A percentile compares a stretch with the other conserved stretches of the same genome.
These are phyloP conservation scores for Druceiella hillmani DNA, from an alignment of 2,888 invertebrate species.

Conservation along the genomic window DNA sequence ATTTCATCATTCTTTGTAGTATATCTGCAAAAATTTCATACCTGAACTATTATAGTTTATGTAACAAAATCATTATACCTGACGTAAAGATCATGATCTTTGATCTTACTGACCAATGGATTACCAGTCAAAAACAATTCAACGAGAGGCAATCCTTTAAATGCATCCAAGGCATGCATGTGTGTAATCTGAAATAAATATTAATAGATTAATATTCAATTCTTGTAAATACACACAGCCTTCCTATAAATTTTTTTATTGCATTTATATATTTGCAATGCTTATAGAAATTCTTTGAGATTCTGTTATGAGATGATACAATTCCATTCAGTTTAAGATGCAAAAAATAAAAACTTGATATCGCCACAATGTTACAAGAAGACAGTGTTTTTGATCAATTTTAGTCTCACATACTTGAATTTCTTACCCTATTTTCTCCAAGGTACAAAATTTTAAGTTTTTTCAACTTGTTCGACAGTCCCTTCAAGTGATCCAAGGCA, in stretches of 20 bases:
- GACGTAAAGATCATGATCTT: slow-evolving; percentile 69
- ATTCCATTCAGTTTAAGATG: neutral
- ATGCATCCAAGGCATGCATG: slow-evolving; percentile 55
- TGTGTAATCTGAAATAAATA: slow-evolving; percentile 57
- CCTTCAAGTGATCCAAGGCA: slow-evolving; percentile 60
- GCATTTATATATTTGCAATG: too few relatives aligned
- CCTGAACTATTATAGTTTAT: too few relatives aligned
- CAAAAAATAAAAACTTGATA: neutral
- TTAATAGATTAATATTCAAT: neutral
- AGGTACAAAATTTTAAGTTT: slow-evolving; percentile 73
- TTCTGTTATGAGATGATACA: too few relatives aligned
- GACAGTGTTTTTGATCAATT: neutral
- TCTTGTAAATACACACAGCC: too few relatives aligned
- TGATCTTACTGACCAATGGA: slow-evolving; percentile 72
- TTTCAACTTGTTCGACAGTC: slow-evolving; percentile 61
- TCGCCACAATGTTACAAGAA: neutral
- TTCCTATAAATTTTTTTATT: too few relatives aligned
- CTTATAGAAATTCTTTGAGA: too few relatives aligned
- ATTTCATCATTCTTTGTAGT: too few relatives aligned
- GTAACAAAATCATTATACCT: slow-evolving; percentile 62
- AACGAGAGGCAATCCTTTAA: slow-evolving; percentile 65
- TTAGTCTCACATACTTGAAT: too few relatives aligned
- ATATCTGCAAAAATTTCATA: too few relatives aligned
- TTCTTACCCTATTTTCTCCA: slow-evolving; percentile 71
- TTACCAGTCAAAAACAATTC: slow-evolving; percentile 78